Base-by-base conservation (phyloP, 92 coral and sea anemone genomes). In the Plumapathes pennacea region DNA sequence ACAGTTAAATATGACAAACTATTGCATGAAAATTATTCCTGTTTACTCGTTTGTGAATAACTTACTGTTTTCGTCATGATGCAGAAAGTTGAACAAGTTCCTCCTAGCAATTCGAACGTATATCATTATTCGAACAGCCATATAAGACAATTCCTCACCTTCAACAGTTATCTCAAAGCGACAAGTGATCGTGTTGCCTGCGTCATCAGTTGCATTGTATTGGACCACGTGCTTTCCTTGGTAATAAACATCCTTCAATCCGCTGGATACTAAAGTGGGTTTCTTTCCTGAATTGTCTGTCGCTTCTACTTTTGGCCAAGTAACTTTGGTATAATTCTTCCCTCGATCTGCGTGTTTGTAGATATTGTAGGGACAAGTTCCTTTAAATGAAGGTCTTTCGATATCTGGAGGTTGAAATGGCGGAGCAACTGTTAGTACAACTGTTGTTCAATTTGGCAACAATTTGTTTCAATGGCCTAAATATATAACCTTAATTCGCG, bases 261-360 rank as follows among this genome's bases (percentile, higher is more conserved):
- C 87, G 24, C 6, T 10, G 0, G 32, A 15, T 0, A 49, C 43
- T 9, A 50, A 14, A 8, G n/a, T 38, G 20, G 72, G 75, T 20
- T 13, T 18, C 32, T 31, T 10, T 5, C 76, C 76, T 19, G 87
- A 80, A 39, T 80, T 80, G 37, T 80, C 87, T 4, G 81, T 72
- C 11, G 72, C 87, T 1, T 11, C 27, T 27, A 80, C 71, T 19
- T 71, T 3, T 18, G 76, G 60, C 56, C 78, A 50, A 1, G 33
- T 34, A 15, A 73, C 81, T 2, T 28, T 15, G 0, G 76, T 69
- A 4, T 44, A 47, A 47, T 57, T 59, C 17, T 45, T 37, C 18
- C 54, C 59, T 28, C 45, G 51, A 11, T 57, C 66, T 8, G 87
- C 81, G 48, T 56, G 67, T 0, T 31, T 49, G 4, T 26, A 41